These are phyloP conservation scores for Valencia hispanica DNA, from an alignment of 2,797 vertebrate genomes.

Conservation along the genomic window DNA sequence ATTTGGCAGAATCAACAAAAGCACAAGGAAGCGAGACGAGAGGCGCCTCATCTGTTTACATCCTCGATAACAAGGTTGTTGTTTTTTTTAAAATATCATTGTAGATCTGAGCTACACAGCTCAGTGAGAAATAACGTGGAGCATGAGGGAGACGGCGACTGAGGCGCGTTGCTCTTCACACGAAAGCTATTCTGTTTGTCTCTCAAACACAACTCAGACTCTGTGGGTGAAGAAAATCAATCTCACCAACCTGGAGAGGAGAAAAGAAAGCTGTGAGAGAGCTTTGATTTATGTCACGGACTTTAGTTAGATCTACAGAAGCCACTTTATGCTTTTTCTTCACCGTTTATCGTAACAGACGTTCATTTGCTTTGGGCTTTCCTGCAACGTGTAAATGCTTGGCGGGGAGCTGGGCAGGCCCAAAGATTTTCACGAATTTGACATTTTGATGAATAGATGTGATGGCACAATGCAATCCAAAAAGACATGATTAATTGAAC, in stretches of 20 bases:
- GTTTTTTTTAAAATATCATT: slow-evolving; percentile 8
- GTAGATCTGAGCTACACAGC: slow-evolving; percentile 44
- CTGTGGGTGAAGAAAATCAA: slow-evolving; percentile 71
- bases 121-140: slow-evolving; percentile 65
- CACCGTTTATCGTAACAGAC: slow-evolving; percentile 62
- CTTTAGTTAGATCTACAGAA: slow-evolving; percentile 55
- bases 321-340: slow-evolving; percentile 43
- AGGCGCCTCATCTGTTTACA: slow-evolving; percentile 2
- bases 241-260: slow-evolving; percentile 45
- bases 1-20: slow-evolving; percentile 17
- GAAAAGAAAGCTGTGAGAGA: slow-evolving; percentile 59
- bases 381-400: slow-evolving; percentile 34
- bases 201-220: slow-evolving; percentile 59
- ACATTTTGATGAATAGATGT: slow-evolving; percentile 67
- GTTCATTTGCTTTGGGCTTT: slow-evolving; percentile 59
- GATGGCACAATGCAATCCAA: slow-evolving; percentile 39
- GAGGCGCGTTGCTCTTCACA: slow-evolving; percentile 55
- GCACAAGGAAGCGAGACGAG: not conserved
- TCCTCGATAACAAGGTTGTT: slow-evolving; percentile 40
- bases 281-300: slow-evolving; percentile 68
- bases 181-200: slow-evolving; percentile 65
- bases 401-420: not conserved
- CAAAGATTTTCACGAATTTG: slow-evolving; percentile 38
- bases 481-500: slow-evolving; percentile 52
- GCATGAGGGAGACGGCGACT: slow-evolving; percentile 43